These are phyloP conservation scores for Axis porcinus DNA, from an alignment of 2,113 vertebrate species.

Conservation along the genomic window DNA sequence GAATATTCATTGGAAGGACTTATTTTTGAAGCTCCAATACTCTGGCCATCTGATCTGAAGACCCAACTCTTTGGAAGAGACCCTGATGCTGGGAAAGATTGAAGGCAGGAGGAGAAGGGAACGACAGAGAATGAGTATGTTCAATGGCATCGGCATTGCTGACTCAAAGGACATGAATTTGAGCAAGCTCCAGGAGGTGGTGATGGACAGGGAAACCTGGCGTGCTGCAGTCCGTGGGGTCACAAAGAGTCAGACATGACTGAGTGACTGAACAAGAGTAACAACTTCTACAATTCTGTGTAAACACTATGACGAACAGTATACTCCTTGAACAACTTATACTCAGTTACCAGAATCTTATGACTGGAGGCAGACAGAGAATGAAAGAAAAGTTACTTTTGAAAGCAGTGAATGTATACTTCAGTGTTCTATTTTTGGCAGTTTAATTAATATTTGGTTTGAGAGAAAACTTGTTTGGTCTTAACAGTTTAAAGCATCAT, in stretches of 20 bases:
- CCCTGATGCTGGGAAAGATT: background rate
- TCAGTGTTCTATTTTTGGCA: background rate
- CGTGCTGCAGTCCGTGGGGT: fast-evolving
- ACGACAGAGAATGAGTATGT: fast-evolving
- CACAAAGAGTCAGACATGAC: background rate
- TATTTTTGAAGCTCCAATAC: background rate
- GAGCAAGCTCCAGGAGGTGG: background rate
- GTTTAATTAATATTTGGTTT: background rate
- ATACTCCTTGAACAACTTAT: background rate
- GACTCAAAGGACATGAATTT: background rate
- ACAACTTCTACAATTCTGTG: background rate
- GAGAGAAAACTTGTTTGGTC: background rate
- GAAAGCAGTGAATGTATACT: background rate
- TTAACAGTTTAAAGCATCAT: background rate
- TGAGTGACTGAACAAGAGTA: background rate
- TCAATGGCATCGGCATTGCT: fast-evolving
- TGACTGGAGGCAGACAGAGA: background rate
- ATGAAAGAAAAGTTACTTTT: background rate
- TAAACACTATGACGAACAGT: background rate
- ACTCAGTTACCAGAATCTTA: background rate
- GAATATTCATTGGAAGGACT: background rate
- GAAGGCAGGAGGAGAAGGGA: background rate
- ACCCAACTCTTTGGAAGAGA: background rate
- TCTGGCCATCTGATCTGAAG: background rate
- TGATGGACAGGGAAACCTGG: background rate